Evolutionary conservation across 2,797 vertebrate species (phyloP).

Genomic region (Naso thynnoides): DNA sequence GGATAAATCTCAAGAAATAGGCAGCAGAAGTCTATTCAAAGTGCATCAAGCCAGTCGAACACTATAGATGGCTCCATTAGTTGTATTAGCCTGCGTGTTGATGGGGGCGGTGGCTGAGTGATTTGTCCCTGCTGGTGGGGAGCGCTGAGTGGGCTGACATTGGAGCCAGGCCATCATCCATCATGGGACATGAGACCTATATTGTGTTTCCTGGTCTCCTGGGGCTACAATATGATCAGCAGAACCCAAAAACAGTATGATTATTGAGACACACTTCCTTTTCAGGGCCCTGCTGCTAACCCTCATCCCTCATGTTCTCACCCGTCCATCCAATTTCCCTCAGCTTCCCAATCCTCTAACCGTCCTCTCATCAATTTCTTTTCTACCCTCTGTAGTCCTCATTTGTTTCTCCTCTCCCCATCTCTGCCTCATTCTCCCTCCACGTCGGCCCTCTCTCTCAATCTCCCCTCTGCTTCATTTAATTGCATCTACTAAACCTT

Average conservation of each 20-base stretch:
- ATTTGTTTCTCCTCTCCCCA: constrained; percentile 45
- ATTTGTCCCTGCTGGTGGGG: constrained; percentile 75
- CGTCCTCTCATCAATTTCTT: constrained; percentile 52
- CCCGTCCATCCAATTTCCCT: constrained; percentile 43
- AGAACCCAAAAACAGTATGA: constrained; percentile 66
- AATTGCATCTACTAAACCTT: constrained; percentile 49
- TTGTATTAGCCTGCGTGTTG: constrained; percentile 67
- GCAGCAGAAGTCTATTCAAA: constrained; percentile 44
- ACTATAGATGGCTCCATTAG: constrained; percentile 74
- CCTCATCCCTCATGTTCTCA: constrained; percentile 67
- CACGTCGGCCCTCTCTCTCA: constrained; percentile 5
- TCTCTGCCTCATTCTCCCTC: constrained; percentile 37
- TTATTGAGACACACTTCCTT: constrained; percentile 70
- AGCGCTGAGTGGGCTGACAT: constrained; percentile 74
- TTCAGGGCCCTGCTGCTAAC: constrained; percentile 46
- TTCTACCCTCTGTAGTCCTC: constrained; percentile 23
- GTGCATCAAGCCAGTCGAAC: constrained; percentile 47
- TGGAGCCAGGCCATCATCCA: constrained; percentile 71
- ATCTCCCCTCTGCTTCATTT: constrained; percentile 43
- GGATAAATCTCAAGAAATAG: constrained; percentile 42
- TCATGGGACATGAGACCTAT: constrained; percentile 68
- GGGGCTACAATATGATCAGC: constrained; percentile 71
- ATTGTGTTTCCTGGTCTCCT: constrained; percentile 72
- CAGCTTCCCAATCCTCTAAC: constrained; percentile 36
- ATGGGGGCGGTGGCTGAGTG: constrained; percentile 58